These are phyloP conservation scores for Caenorhabditis sp. DNA, from an alignment of 2,888 invertebrate species.

Conservation along the genomic window DNA sequence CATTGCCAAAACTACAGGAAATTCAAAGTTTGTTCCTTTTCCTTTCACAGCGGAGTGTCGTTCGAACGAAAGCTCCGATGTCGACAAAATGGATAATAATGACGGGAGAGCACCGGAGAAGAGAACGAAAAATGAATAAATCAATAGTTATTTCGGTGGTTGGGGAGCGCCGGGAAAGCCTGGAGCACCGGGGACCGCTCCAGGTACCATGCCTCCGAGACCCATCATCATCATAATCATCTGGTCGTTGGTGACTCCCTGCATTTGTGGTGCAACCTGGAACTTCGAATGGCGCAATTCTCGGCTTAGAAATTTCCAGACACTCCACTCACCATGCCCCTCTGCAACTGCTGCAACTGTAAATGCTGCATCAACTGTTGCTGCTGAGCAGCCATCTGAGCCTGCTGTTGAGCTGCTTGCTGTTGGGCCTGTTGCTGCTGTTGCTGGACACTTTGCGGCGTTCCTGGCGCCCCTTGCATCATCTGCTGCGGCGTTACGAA, in stretches of 20 bases:
- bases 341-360: constrained; percentile 21
- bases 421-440: constrained; percentile 41
- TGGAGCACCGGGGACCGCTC: not conserved
- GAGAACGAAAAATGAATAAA: constrained; percentile 10
- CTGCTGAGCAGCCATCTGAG: not conserved
- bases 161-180: constrained; percentile 43
- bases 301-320: too few species aligned
- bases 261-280: constrained; percentile 19
- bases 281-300: not conserved
- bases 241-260: constrained; percentile 6
- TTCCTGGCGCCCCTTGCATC: constrained; percentile 35
- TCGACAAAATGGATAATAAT: too few species aligned
- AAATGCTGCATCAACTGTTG: constrained; percentile 5
- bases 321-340: constrained; percentile 35
- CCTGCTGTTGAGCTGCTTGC: constrained; percentile 32
- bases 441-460: constrained; percentile 34
- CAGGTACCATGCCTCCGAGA: constrained; percentile 10
- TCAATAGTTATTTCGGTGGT: constrained; percentile 13
- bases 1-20: too few species aligned
- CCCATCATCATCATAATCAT: constrained; percentile 34
- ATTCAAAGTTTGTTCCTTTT: too few species aligned
- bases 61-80: too few species aligned
- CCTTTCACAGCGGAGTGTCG: too few species aligned
- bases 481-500: constrained; percentile 43
- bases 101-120: constrained; percentile 12